Conservation (phyloP, 2,113 vertebrate genomes). For the Malurus alboscapulatus region DNA sequence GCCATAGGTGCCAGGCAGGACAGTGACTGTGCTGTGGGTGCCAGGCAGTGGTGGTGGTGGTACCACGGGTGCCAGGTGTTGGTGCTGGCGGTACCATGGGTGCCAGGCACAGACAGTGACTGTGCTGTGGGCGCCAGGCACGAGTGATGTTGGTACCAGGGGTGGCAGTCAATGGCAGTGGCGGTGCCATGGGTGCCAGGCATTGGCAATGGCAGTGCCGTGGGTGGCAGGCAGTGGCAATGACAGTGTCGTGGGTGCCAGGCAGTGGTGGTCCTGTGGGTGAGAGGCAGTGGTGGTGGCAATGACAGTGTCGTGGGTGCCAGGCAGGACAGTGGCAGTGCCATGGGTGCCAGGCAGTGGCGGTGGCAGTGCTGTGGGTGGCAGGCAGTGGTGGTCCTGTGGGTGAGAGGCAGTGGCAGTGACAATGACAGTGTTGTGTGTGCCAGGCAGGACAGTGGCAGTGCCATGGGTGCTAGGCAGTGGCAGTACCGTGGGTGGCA, state of each 20-base stretch:
- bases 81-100: too few species aligned
- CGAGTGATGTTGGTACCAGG: not conserved
- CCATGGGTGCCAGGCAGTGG: not conserved
- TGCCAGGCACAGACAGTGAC: not conserved
- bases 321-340: not conserved
- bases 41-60: not conserved
- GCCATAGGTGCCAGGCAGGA: not conserved
- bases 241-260: not conserved
- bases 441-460: not conserved
- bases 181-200: fast-evolving
- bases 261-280: not conserved
- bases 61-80: too few species aligned
- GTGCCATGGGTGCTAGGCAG: not conserved
- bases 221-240: not conserved
- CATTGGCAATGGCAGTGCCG: fast-evolving
- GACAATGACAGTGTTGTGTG: fast-evolving
- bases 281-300: too few species aligned
- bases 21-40: not conserved
- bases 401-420: not conserved
- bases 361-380: fast-evolving
- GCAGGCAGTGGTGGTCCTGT: not conserved
- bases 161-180: not conserved
- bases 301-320: not conserved
- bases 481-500: not conserved
- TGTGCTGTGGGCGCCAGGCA: not conserved